A percentile compares a stretch with the other conserved stretches of the same genome.
phyloP scores from a whole-genome alignment of 2,113 vertebrate genomes.

The Leptobrachium ailaonicum region DNA sequence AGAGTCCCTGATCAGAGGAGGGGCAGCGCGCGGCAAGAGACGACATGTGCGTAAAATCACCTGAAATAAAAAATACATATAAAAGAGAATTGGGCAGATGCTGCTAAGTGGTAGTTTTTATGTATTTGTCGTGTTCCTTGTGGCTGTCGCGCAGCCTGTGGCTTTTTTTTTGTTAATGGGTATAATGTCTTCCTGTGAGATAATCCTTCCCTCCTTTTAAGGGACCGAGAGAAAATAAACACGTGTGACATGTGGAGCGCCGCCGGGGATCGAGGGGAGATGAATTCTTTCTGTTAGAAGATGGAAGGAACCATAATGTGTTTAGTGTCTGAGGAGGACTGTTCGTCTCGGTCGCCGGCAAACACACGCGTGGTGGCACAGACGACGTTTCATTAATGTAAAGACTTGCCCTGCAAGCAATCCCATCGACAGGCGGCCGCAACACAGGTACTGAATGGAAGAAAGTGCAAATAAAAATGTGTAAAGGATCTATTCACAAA shows the following conservation, averaged over 20 bases:
- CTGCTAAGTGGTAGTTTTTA: no score
- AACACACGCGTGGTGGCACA: neutral
- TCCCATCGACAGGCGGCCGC: neutral
- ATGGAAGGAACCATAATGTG: neutral
- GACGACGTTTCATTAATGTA: neutral
- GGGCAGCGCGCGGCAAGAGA: no score
- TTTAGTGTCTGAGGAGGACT: conserved; percentile 19
- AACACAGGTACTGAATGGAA: no score
- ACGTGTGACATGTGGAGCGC: neutral
- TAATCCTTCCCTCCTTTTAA: conserved; percentile 12
- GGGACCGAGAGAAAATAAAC: conserved; percentile 29
- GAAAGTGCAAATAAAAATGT: no score
- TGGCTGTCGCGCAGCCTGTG: no score
- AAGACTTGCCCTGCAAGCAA: neutral
- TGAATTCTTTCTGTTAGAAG: conserved; percentile 8
- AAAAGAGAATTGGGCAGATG: no score
- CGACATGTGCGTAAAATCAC: no score
- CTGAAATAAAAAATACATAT: no score
- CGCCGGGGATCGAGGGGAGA: neutral
- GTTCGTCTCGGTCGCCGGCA: conserved; percentile 5
- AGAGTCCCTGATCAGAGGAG: no score
- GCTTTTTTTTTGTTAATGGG: conserved; percentile 17
- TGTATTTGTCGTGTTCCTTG: no score
- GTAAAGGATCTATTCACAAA: no score
- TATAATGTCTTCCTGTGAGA: conserved; percentile 25